Base-by-base conservation (phyloP, 2,113 vertebrate species). In the Chloropsis hardwickii region DNA sequence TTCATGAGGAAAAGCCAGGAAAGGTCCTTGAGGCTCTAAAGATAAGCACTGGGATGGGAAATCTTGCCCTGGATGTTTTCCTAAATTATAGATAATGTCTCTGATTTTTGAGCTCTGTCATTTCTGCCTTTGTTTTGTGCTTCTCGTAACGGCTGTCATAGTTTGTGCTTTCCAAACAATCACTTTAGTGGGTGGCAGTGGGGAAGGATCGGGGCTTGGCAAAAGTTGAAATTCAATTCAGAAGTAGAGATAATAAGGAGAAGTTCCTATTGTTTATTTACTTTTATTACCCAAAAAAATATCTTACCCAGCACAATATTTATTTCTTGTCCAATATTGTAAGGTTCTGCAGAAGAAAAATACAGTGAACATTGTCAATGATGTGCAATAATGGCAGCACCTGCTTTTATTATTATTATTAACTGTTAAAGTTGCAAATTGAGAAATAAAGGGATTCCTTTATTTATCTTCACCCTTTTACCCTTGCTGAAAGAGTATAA, bases 391-490 rank as follows among this genome's bases (percentile, higher is more conserved):
- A 72, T 91, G 61, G 9, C 5, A 57, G 2, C 33, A 53, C 39
- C 8, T 6, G 0, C 29, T 84, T 85, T 79, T 58, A 2, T 77
- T 61, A 18, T 33, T 48, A 16, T 22, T 33, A 58, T 29, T 40
- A 85, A 61, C 25, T 12, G 5, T 17, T 81, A 33, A 76, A 92
- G 33, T 45, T 69, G 29, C 22, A 72, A 77, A 79, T 51, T 71
- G 57, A 82, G 62, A 87, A 91, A 72, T 64, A 35, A 61, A 57
- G 9, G 42, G 15, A 4, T 79, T 91, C 44, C 37, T 79, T 74
- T 92, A n/a, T 83, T 90, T 74, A 23, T 83, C 22, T 61, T 94
- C 53, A 64, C 17, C 51, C 17, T 76, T 91, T 85, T 54, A 60
- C 39, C 37, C 25, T 73, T 65, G 29, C 58, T 70, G 45, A 65